Base-by-base conservation (phyloP, 2,888 invertebrate species). In the Agrotis segetum region DNA sequence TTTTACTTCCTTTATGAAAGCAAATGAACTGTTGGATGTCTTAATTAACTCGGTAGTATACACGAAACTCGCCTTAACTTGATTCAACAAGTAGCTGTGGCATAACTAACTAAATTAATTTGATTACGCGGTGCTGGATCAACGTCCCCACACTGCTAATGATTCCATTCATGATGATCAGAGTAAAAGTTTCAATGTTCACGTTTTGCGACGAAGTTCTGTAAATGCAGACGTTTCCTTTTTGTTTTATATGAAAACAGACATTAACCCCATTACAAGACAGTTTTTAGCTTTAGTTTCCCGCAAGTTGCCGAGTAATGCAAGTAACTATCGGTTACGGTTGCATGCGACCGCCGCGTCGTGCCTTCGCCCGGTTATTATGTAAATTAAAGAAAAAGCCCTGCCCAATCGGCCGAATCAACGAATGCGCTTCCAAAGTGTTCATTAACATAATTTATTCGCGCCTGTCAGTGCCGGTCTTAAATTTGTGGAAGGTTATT, bases 361-460 rank as follows among this genome's bases (percentile, higher is more conserved):
- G 49, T 66, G 62, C 70, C 76, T 60, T 65, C 68, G 50, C 78
- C 76, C 78, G 86, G 88, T 92, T 93, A 93, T 94, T 94, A 95
- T 93, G 94, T 90, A 93, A 95, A 95, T 95, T 86, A 87, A 85
- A 89, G 90, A 92, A 92, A 92, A 92, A 89, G 88, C 88, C 73
- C 71, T 61, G 79, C 88, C 89, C 92, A 91, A 94, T 94, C 93
- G 92, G 86, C 81, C 85, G 91, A 92, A 95, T 94, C 92, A 92
- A 91, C 92, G 90, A 93, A 94, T 94, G 95, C 94, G 93, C 95
- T 94, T 93, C 90, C 91, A 92, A 94, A 95, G 91, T 91, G 90
- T 93, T 95, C 94, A 95, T 96, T 96, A 95, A 83, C 95, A 95
- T 96, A 96, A 96, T 95, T 95, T 96, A 96, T 95, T 94, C 95